A percentile compares a stretch with the other conserved stretches of the same genome.
phyloP scores from a whole-genome alignment of 2,113 vertebrate genomes.

The Pluvianellus socialis region DNA sequence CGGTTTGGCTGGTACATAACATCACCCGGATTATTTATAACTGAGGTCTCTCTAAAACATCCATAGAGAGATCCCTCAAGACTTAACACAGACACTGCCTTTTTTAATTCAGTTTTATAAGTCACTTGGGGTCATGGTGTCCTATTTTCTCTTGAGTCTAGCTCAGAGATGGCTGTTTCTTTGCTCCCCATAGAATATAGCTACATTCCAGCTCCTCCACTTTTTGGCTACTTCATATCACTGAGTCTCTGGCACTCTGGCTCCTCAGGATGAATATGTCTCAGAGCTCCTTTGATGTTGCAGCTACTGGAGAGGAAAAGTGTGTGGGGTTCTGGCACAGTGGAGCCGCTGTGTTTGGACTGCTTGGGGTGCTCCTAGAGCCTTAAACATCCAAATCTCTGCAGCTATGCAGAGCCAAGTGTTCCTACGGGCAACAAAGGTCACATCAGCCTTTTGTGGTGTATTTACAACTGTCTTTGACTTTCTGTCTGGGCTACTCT shows the following conservation, averaged over 20 bases:
- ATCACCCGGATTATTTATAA: neutral
- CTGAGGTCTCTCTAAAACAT: neutral
- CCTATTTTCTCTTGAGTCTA: conserved; percentile 17
- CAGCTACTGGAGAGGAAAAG: neutral
- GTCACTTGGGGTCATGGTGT: neutral
- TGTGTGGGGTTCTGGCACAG: neutral
- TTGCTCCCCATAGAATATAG: neutral
- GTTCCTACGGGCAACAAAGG: neutral
- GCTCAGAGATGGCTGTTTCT: neutral
- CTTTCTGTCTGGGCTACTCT: neutral
- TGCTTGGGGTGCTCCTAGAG: neutral
- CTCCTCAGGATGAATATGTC: neutral
- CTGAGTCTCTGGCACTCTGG: neutral
- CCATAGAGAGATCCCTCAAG: neutral
- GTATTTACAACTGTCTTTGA: neutral
- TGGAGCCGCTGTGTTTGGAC: neutral
- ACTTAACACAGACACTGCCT: neutral
- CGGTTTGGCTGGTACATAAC: neutral
- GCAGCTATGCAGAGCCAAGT: neutral
- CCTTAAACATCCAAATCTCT: neutral
- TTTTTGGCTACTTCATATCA: neutral
- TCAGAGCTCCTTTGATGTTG: neutral
- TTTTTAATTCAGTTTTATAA: neutral
- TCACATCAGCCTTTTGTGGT: neutral
- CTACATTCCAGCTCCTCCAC: neutral